phyloP scores from a whole-genome alignment of 1,140 invertebrate genomes.

The Apolygus lucorum region DNA sequence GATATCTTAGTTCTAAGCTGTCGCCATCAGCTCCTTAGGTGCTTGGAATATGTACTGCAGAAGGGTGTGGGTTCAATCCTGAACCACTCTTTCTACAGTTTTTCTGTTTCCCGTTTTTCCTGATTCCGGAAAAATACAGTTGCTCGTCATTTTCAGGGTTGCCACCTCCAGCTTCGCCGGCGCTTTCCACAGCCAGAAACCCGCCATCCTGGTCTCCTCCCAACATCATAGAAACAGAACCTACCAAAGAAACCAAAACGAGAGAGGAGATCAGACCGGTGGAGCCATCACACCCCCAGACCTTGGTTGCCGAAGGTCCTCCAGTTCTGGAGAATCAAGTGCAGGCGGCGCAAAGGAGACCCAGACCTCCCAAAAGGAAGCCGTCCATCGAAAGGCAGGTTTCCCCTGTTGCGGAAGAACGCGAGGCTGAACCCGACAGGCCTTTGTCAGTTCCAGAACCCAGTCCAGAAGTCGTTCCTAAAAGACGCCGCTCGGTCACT shows the following conservation, averaged over 20 bases:
- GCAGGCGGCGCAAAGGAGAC: slow-evolving; percentile 4
- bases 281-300: background rate
- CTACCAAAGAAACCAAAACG: slow-evolving; percentile 19
- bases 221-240: slow-evolving; percentile 10
- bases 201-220: slow-evolving; percentile 28
- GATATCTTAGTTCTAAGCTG: no score
- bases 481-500: background rate
- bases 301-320: background rate
- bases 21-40: no score
- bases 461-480: background rate
- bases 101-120: no score
- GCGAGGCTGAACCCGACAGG: background rate
- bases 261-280: slow-evolving; percentile 20
- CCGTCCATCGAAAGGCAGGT: background rate
- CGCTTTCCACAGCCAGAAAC: slow-evolving; percentile 33
- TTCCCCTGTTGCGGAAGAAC: background rate
- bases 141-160: no score
- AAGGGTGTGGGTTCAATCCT: no score
- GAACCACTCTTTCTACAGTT: no score
- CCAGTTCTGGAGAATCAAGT: background rate
- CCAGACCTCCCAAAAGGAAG: background rate
- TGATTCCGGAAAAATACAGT: no score
- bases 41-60: no score
- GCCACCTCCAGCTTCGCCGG: slow-evolving; percentile 34
- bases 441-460: background rate